Conservation (phyloP, 1,140 invertebrate genomes). For the Andricus grossulariae region DNA sequence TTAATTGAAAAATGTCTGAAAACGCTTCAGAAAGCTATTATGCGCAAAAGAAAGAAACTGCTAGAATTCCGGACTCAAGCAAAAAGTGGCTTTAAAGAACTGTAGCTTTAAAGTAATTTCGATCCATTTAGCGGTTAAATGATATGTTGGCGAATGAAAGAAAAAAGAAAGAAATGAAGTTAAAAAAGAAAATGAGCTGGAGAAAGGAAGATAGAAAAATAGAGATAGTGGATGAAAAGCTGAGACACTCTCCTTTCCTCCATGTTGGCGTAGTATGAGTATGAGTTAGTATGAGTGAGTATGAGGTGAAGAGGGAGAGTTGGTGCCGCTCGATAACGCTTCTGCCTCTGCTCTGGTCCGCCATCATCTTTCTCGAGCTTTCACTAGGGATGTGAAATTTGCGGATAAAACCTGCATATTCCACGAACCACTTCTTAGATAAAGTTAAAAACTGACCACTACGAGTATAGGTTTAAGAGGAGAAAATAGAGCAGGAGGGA, state of each 20-base stretch:
- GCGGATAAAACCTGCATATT: background rate
- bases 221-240: background rate
- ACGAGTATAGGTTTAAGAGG: too few relatives aligned
- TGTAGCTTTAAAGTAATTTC: conserved; percentile 3
- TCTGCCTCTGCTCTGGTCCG: conserved; percentile 23
- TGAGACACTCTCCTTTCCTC: conserved; percentile 31
- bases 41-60: background rate
- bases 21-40: background rate
- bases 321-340: conserved; percentile 55
- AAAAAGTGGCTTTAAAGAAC: background rate
- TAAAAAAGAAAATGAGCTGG: background rate
- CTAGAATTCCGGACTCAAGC: background rate
- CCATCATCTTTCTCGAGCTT: conserved; percentile 36
- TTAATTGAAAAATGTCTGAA: background rate
- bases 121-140: conserved; percentile 25
- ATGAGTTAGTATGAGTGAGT: background rate
- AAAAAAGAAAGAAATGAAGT: background rate
- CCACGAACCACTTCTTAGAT: too few relatives aligned
- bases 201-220: background rate
- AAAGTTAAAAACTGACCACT: too few relatives aligned
- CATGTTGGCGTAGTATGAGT: background rate
- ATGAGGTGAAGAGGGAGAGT: conserved; percentile 24
- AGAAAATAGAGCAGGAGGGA: too few relatives aligned
- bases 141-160: background rate
- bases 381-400: conserved; percentile 19